These are phyloP conservation scores for Jacana jacana DNA, from an alignment of 2,113 vertebrate genomes.

Conservation along the genomic window DNA sequence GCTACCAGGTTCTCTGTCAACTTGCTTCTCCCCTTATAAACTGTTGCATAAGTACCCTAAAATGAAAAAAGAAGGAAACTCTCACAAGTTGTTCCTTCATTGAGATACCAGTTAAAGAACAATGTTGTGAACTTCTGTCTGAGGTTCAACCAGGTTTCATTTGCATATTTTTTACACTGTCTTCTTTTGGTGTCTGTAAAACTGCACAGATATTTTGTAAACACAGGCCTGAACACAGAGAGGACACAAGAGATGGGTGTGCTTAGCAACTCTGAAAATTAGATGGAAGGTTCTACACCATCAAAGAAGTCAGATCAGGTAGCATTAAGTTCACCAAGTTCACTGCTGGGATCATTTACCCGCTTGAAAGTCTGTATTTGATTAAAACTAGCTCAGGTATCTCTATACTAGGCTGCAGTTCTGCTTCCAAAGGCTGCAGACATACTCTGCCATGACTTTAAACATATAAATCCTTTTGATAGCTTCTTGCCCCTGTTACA, in stretches of 20 bases:
- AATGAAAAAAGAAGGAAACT: neutral
- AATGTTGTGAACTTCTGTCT: neutral
- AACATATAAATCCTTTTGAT: neutral
- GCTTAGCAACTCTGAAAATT: neutral
- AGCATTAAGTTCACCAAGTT: neutral
- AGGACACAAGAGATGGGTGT: neutral
- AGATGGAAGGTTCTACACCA: neutral
- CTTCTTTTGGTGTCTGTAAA: neutral
- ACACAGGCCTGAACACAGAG: neutral
- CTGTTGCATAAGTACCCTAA: slow-evolving; percentile 97
- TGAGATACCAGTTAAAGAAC: neutral
- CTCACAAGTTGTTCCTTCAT: neutral
- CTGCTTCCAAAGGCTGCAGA: neutral
- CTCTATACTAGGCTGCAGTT: neutral
- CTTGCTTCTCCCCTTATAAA: slow-evolving; percentile 98
- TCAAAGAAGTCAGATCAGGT: neutral
- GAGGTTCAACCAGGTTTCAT: neutral
- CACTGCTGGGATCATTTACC: neutral
- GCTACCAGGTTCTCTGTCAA: slow-evolving; percentile 97
- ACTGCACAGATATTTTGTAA: neutral
- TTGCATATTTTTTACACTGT: neutral
- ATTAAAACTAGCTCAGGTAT: neutral
- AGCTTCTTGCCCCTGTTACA: neutral
- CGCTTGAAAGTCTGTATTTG: neutral
- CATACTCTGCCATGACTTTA: neutral